Evolutionary conservation across 2,888 invertebrate genomes (phyloP).

Genomic region (Listrodromus nycthemerus): DNA sequence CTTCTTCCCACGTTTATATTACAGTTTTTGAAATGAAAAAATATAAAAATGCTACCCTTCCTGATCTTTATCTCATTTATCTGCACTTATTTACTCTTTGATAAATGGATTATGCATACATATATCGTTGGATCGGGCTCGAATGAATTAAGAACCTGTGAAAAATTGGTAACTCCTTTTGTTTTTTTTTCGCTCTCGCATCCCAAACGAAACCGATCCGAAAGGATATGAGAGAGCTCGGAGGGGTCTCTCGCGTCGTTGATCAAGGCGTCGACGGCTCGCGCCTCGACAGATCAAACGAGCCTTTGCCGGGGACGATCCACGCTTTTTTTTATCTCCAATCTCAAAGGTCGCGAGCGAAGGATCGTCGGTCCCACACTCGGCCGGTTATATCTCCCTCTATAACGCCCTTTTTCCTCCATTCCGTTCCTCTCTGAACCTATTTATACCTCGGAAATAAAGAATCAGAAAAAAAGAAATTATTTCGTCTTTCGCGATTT

Average conservation of each 20-base stretch:
- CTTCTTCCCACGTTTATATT: too few species aligned
- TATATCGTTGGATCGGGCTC: constrained; percentile 6
- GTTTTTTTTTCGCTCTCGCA: constrained; percentile 23
- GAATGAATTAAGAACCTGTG: constrained; percentile 20
- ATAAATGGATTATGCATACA: background rate
- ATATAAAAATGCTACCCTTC: too few species aligned
- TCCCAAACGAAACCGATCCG: constrained; percentile 34
- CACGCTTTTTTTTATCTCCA: constrained; percentile 76
- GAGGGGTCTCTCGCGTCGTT: constrained; percentile 71
- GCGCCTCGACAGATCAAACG: constrained; percentile 78
- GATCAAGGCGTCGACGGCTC: constrained; percentile 76
- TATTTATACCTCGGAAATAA: background rate
- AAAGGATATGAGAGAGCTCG: constrained; percentile 63
- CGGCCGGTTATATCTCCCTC: constrained; percentile 42
- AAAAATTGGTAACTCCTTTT: constrained; percentile 13
- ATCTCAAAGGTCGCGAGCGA: constrained; percentile 71
- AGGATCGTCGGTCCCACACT: constrained; percentile 67
- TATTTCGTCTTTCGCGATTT: background rate
- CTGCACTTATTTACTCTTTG: background rate
- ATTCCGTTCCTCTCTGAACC: background rate
- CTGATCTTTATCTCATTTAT: background rate
- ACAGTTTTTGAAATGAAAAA: too few species aligned
- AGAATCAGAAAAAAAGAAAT: background rate
- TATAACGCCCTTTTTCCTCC: background rate
- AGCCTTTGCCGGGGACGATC: constrained; percentile 76